A percentile compares a stretch with the other conserved stretches of the same genome.
Conservation (phyloP, 2,797 vertebrate species). For the Geotrypetes seraphini region DNA sequence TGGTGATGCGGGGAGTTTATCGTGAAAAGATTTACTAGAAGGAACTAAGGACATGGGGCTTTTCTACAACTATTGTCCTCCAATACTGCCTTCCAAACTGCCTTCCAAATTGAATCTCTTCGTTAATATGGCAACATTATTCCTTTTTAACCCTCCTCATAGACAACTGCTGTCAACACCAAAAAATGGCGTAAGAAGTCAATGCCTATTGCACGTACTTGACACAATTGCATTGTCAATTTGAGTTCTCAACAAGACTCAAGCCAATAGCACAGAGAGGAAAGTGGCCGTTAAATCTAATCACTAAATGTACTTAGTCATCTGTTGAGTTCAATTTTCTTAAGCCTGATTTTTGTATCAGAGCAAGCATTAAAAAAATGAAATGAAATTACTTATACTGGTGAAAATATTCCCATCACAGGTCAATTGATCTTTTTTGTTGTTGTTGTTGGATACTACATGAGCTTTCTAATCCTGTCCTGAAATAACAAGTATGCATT, state of each 20-base stretch:
- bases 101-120: background rate
- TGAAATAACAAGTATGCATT: no score
- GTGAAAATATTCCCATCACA: no score
- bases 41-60: background rate
- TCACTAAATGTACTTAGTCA: background rate
- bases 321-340: background rate
- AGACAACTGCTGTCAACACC: slow-evolving; percentile 12
- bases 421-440: no score
- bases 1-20: no score
- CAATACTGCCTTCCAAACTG: background rate
- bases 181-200: background rate
- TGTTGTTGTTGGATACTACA: no score
- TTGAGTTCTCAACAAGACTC: background rate
- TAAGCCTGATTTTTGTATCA: no score
- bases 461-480: no score
- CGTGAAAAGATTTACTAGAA: background rate
- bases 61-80: background rate
- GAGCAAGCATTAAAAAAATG: no score
- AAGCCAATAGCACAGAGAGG: accelerated
- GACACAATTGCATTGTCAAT: slow-evolving; percentile 5
- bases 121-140: slow-evolving; percentile 21
- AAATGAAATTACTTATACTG: no score
- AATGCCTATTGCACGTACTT: background rate
- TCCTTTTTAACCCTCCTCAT: slow-evolving; percentile 1
- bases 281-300: slow-evolving; percentile 10